Evolutionary conservation across 2,113 vertebrate species (phyloP), one percentile per base, ranked within the genome.

Genomic region (Cynoglossus semilaevis): DNA sequence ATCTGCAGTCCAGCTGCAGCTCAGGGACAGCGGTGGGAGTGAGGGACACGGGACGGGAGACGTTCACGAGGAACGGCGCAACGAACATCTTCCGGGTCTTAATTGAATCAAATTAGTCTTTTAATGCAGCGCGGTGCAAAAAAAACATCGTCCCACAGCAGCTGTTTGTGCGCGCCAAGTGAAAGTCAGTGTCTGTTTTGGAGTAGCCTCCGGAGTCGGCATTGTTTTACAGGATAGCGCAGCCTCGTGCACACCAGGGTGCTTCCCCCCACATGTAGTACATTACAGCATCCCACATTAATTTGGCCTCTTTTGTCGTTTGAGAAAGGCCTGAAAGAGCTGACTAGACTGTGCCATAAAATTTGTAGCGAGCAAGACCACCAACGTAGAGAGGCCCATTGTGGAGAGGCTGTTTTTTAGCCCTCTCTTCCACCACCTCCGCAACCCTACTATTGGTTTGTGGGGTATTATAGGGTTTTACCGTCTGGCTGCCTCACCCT

Each of bases 1-100:
- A 87, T 79, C 70, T 81, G 61, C 63, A 50, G 66, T 69, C 81
- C 80, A 81, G 85, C 81, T 83, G 81, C 65, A 65, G 80, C 54
- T 72, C 72, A 60, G 72, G 79, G 76, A 82, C 70, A 50, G 49
- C 4, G 34, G 55, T 59, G 72, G 72, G 60, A 52, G 58, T 58
- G 52, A 67, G 53, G 58, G 69, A 69, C 66, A 67, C 1, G 15
- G 55, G 45, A 16, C 34, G 15, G 7, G 52, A 63, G 46, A 67
- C 22, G 36, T 49, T 15, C 12, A 38, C 15, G 64, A 15, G 8
- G 1, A 14, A 29, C 40, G 51, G 46, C 55, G 41, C 16, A 57
- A 6, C 34, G 7, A 15, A 52, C 51, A 12, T 45, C n/a, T 59
- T 52, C 5, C 51, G 29, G 10, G 51, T 56, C 16, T 35, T 38